Percentiles rank a stretch among this genome's conserved stretches.
phyloP scores from a whole-genome alignment of 2,113 vertebrate species.

The Entomyzon cyanotis region DNA sequence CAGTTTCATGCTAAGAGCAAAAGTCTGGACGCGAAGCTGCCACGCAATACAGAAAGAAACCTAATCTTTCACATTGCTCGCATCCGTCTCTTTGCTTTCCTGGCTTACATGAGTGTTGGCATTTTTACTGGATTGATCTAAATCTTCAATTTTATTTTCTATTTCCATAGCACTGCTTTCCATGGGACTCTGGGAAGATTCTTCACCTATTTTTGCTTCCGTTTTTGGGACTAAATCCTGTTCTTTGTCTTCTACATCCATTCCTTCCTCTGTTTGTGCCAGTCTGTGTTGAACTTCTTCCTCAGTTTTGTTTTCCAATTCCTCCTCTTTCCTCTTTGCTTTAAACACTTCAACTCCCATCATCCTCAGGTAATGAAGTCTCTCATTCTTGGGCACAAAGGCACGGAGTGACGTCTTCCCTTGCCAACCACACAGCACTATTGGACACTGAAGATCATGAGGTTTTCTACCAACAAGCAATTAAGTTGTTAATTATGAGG shows the following conservation, averaged over 20 bases:
- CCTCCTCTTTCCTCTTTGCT: conserved; percentile 74
- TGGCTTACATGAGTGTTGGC: background rate
- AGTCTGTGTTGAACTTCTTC: background rate
- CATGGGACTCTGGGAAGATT: background rate
- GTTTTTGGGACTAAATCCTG: background rate
- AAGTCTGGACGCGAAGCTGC: background rate
- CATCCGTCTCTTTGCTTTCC: background rate
- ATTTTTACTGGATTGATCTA: conserved; percentile 5
- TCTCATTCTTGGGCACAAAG: conserved; percentile 94
- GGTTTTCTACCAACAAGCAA: conserved; percentile 73
- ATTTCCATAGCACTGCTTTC: conserved; percentile 33
- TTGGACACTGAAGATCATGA: conserved; percentile 85
- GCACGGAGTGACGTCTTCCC: conserved; percentile 95
- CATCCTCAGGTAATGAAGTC: conserved; percentile 94
- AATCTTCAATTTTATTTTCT: conserved; percentile 24
- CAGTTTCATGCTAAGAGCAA: background rate
- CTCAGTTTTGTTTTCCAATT: background rate
- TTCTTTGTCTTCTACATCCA: conserved; percentile 4
- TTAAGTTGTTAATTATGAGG: background rate
- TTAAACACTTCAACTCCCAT: conserved; percentile 90
- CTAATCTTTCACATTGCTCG: background rate
- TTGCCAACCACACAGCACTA: conserved; percentile 95
- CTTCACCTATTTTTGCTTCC: conserved; percentile 41
- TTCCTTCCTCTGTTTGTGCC: conserved; percentile 18
- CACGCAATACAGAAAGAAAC: background rate